Base-by-base conservation (phyloP, 1,140 invertebrate genomes). In the Drosophila pandora region DNA sequence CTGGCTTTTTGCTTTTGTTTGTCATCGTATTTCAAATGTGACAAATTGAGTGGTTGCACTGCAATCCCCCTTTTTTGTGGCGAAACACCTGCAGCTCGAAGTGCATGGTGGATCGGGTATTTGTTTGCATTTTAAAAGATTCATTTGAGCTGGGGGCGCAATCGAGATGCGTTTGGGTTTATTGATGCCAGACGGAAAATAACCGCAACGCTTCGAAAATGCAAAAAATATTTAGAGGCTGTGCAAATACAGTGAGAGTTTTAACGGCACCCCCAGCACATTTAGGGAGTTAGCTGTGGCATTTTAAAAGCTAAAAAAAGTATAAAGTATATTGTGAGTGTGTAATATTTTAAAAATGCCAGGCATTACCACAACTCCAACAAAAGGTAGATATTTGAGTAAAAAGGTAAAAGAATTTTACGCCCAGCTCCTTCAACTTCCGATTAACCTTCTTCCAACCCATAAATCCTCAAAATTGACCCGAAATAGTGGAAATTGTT, bases 111-210 rank as follows among this genome's bases (percentile, higher is more conserved):
- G 43, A 1, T 22, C 76, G 2, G 21, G 4, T 22, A 88, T 88
- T 88, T 88, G 83, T 87, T 87, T 88, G 83, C 83, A 88, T 88
- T 88, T 88, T 88, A 79, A 77, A 82, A 79, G 83, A 85, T 72
- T 75, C 61, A 68, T 69, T 54, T 8, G 17, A 13, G 43, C 13
- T 21, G 17, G 43, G 25, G 58, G 45, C 13, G 2, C 12, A 65
- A 65, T 67, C 48, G 64, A 68, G 62, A 47, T 67, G 65, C 59
- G 25, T 74, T 74, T 13, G 39, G 59, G 30, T 74, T 75, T 75
- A 75, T 75, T 65, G 70, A 77, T 70, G 74, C 41, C 57, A 72
- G 67, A 68, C 75, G 65, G 48, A 34, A 45, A 56, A 69, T 71
- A 87, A 82, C 82, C 83, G 60, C 83, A 87, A 72, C 70, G 59